Evolutionary conservation across 2,113 vertebrate species (phyloP).

Genomic region (Otis tarda): DNA sequence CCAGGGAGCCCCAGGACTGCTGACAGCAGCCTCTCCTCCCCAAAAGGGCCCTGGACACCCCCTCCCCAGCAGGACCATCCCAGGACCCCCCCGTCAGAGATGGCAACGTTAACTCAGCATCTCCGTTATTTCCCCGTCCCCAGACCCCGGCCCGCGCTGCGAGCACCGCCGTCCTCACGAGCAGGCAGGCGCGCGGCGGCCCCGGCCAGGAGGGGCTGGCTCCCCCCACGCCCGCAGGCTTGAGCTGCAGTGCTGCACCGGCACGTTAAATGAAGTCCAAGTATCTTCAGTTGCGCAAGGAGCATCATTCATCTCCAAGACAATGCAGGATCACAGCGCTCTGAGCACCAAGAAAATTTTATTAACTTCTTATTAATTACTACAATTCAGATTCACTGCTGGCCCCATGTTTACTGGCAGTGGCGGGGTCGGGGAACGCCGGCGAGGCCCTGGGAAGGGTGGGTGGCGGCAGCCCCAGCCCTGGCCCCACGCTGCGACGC

Average conservation of each 20-base stretch:
- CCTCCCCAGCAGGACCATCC: background rate
- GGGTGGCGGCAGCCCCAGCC: background rate
- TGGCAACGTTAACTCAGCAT: fast-evolving
- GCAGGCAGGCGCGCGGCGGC: background rate
- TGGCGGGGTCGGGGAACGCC: background rate
- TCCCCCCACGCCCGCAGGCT: background rate
- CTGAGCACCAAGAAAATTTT: background rate
- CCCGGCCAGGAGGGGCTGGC: background rate
- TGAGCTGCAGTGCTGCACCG: fast-evolving
- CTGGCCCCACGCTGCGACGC: fast-evolving
- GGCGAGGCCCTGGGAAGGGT: background rate
- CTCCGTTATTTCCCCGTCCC: fast-evolving
- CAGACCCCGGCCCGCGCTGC: background rate
- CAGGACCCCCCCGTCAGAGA: background rate
- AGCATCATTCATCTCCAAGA: background rate
- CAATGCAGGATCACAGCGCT: background rate
- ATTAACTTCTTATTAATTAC: background rate
- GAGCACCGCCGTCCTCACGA: background rate
- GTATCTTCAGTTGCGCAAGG: background rate
- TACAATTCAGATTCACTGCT: background rate
- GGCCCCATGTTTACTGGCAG: background rate
- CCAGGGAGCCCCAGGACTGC: fast-evolving
- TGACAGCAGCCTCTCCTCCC: background rate
- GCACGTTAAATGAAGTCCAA: background rate
- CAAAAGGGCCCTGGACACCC: fast-evolving